These are phyloP conservation scores for Anhinga rufa DNA, from an alignment of 2,113 vertebrate species.

Conservation along the genomic window DNA sequence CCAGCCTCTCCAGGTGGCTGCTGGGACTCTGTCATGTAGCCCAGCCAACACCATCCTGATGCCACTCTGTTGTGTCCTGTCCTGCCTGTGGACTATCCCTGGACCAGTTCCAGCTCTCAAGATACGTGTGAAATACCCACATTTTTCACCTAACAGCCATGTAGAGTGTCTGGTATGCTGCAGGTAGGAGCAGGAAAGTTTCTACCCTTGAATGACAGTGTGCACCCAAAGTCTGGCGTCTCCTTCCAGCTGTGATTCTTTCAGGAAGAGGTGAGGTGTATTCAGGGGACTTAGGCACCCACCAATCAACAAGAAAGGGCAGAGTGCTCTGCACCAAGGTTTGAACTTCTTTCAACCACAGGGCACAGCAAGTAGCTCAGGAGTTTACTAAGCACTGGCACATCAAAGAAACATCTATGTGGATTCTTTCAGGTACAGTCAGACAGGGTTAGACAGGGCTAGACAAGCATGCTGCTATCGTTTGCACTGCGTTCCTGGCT, in stretches of 20 bases:
- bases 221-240: neutral
- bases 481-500: neutral
- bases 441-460: neutral
- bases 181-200: neutral
- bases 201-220: neutral
- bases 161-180: neutral
- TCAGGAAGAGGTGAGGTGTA: neutral
- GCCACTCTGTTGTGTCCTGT: neutral
- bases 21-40: neutral
- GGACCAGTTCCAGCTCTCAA: neutral
- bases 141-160: neutral
- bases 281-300: neutral
- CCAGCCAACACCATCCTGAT: neutral
- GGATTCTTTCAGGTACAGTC: neutral
- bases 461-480: neutral
- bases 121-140: accelerated
- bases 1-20: neutral
- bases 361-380: neutral
- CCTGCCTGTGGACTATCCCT: neutral
- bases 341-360: neutral
- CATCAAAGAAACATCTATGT: neutral
- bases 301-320: neutral
- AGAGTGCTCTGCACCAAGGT: neutral
- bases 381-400: neutral
- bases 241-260: neutral